Base-by-base conservation (phyloP, 2,888 invertebrate genomes). In the Scaptomyza parva region DNA sequence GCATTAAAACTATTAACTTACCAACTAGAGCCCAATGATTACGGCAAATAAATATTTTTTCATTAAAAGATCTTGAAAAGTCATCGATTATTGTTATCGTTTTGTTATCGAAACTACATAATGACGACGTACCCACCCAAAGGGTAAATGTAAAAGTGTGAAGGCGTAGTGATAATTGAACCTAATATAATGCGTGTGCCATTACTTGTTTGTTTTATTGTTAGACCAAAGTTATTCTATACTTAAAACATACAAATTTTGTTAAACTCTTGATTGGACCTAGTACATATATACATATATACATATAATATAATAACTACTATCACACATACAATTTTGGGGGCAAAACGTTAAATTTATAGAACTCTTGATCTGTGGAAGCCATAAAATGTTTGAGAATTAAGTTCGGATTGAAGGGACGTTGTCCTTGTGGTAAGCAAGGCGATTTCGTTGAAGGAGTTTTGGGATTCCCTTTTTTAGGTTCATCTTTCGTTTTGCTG, bases 211-310 rank as follows among this genome's bases (percentile, higher is more conserved):
- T 35, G 0, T 2, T 33, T 17, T 30, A 18, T 30, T 20, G 26
- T 57, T 20, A 40, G 17, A 26, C 22, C 7, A 24, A 11, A 14
- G 8, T 26, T 8, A 0, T 14, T 39, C 39, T 7, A 9, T 22
- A 14, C 2, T 14, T 28, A 30, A 28, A 57, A 50, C 50, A 22
- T 30, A 40, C 17, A 48, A 50, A 40, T 50, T 57, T 48, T 50
- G 39, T 2, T 17, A 12, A 22, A 22, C 20, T 39, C 17, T 39
- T 9, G 28, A 28, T 48, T 37, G 28, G 26, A 48, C 50, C 28
- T 8, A 47, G 17, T 8, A 48, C 30, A 55, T 14, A 50, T 39
- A 55, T 45, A 37, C n/a, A 35, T 7, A 26, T 26, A 5, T 14
- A 7, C 2, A 33, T 33, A 33, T 6, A 33, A 14, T 33, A 33